Evolutionary conservation across 2,797 vertebrate species (phyloP).

Genomic region (Podarcis lilfordi): DNA sequence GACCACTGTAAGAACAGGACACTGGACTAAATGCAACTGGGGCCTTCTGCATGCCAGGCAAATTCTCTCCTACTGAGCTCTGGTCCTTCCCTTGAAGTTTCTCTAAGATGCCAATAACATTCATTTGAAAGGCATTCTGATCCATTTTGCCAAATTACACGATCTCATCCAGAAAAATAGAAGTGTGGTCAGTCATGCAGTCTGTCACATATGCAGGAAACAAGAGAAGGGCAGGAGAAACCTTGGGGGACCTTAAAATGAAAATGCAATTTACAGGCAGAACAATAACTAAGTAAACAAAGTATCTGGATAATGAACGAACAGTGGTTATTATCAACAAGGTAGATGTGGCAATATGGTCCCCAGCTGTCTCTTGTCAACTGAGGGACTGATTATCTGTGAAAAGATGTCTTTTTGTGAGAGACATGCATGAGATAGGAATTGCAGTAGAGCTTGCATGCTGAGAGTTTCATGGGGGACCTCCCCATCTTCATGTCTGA

Average conservation of each 20-base stretch:
- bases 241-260: not conserved
- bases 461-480: not conserved
- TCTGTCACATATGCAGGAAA: conserved; percentile 42
- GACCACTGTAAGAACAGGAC: no score
- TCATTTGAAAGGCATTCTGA: not conserved
- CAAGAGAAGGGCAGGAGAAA: not conserved
- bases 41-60: no score
- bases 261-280: conserved; percentile 16
- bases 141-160: not conserved
- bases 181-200: conserved; percentile 40
- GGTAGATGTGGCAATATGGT: not conserved
- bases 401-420: not conserved
- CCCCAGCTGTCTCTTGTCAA: not conserved
- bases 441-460: not conserved
- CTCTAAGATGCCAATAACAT: not conserved
- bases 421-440: not conserved
- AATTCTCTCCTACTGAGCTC: not conserved
- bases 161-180: conserved; percentile 40
- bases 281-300: not conserved
- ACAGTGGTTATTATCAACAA: accelerated
- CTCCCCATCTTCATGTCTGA: not conserved
- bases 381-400: not conserved
- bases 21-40: no score
- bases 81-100: not conserved
- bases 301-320: not conserved